Base-by-base conservation (phyloP, 2,888 invertebrate genomes). In the Embidobia sp. region DNA sequence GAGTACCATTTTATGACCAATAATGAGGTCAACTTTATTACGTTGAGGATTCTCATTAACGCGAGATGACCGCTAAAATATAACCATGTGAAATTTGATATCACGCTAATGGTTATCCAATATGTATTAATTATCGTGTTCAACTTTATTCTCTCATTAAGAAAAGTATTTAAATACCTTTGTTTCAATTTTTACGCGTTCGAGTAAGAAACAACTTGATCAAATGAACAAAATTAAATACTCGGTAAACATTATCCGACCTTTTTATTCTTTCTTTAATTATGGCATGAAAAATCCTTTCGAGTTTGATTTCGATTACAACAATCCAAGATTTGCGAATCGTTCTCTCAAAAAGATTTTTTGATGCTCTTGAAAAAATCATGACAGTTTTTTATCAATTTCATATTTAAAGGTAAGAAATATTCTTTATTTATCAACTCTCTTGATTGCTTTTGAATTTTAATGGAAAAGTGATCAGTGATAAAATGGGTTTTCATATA, bases 371-470 rank as follows among this genome's bases (percentile, higher is more conserved):
- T 2, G 29, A 29, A n/a, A 29, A 29, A 29, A 29, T 29, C 8
- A 6, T n/a, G n/a, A n/a, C n/a, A n/a, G n/a, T n/a, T n/a, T n/a
- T n/a, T n/a, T n/a, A n/a, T n/a, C n/a, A 19, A 19, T n/a, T 40
- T n/a, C 1, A 3, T 59, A 13, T n/a, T 66, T 51, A 61, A 73
- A 69, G 78, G 64, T 73, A 79, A 79, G 78, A 79, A 76, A 79
- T 73, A 79, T 73, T 79, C 72, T 64, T 69, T 33, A 13, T 16
- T n/a, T n/a, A n/a, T n/a, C n/a, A n/a, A n/a, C n/a, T n/a, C n/a
- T n/a, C n/a, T n/a, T n/a, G n/a, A n/a, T n/a, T n/a, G n/a, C n/a
- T n/a, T n/a, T n/a, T n/a, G n/a, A n/a, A n/a, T n/a, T n/a, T n/a
- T n/a, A n/a, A n/a, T n/a, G n/a, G n/a, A n/a, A n/a, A n/a, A n/a